These are phyloP conservation scores for Paedocypris sp. DNA, from an alignment of 2,113 vertebrate species.

Conservation along the genomic window DNA sequence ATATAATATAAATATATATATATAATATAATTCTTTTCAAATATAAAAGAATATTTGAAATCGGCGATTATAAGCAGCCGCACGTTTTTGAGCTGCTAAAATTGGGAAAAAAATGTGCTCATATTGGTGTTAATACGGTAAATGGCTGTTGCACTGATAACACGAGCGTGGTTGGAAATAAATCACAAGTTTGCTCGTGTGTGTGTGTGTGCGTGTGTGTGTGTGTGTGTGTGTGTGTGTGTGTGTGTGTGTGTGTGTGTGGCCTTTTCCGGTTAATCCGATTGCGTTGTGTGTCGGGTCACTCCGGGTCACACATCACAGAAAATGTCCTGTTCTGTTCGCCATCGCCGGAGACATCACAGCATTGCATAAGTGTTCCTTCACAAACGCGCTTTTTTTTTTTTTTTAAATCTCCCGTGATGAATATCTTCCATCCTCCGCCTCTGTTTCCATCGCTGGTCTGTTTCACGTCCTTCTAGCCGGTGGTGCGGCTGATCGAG, in stretches of 20 bases:
- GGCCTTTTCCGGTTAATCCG: neutral
- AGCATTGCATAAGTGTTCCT: constrained; percentile 26
- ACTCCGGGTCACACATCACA: neutral
- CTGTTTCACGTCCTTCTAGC: constrained; percentile 50
- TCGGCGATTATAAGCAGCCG: too few relatives aligned
- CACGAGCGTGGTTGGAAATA: too few relatives aligned
- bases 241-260: neutral
- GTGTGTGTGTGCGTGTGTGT: neutral
- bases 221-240: neutral
- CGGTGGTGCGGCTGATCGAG: constrained; percentile 86
- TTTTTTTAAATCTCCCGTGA: constrained; percentile 27
- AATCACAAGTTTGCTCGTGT: neutral
- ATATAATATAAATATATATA: too few relatives aligned
- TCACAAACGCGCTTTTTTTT: constrained; percentile 28
- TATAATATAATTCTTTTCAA: too few relatives aligned
- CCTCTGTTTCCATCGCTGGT: neutral
- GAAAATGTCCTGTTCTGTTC: constrained; percentile 32
- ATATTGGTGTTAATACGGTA: too few relatives aligned
- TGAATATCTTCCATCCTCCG: constrained; percentile 18
- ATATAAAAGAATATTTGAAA: too few relatives aligned
- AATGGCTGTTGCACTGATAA: too few relatives aligned
- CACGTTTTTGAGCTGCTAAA: too few relatives aligned
- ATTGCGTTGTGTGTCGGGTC: neutral
- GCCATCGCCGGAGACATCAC: constrained; percentile 21
- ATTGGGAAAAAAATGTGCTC: too few relatives aligned